phyloP scores from a whole-genome alignment of 2,888 invertebrate species.

The Parapristionchus giblindavisi region DNA sequence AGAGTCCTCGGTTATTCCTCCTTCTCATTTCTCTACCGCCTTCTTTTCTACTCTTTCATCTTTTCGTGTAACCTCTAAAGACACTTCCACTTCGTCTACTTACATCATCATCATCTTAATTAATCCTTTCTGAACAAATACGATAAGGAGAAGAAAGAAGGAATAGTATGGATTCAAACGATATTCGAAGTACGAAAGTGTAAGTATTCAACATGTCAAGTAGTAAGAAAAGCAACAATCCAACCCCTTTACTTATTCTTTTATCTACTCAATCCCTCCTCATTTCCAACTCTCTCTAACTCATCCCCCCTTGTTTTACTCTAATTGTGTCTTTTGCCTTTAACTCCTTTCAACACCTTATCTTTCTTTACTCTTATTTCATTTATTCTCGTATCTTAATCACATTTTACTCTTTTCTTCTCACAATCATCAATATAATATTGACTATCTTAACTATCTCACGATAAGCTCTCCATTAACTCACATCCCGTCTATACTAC shows the following conservation, averaged over 20 bases:
- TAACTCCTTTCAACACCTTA: not conserved
- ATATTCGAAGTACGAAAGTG: not conserved
- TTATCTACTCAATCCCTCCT: not conserved
- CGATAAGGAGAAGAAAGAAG: slow-evolving; percentile 1
- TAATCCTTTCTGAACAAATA: slow-evolving; percentile 10
- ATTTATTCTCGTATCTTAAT: not conserved
- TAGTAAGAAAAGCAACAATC: not conserved
- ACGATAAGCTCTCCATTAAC: no score
- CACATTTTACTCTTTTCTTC: not conserved
- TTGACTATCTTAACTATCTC: not conserved
- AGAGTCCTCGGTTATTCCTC: not conserved
- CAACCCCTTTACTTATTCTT: not conserved
- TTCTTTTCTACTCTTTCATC: not conserved
- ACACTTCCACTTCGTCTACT: not conserved
- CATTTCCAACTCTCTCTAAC: no score
- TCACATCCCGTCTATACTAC: not conserved
- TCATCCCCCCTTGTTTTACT: no score
- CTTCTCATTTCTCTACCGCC: not conserved
- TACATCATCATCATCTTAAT: slow-evolving; percentile 2
- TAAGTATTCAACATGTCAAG: not conserved
- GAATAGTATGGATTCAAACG: not conserved
- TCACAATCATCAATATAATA: not conserved
- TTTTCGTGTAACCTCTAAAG: not conserved
- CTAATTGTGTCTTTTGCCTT: not conserved
- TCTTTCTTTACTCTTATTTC: not conserved